Conservation (phyloP, 2,113 vertebrate species). For the Nipponia nippon region DNA sequence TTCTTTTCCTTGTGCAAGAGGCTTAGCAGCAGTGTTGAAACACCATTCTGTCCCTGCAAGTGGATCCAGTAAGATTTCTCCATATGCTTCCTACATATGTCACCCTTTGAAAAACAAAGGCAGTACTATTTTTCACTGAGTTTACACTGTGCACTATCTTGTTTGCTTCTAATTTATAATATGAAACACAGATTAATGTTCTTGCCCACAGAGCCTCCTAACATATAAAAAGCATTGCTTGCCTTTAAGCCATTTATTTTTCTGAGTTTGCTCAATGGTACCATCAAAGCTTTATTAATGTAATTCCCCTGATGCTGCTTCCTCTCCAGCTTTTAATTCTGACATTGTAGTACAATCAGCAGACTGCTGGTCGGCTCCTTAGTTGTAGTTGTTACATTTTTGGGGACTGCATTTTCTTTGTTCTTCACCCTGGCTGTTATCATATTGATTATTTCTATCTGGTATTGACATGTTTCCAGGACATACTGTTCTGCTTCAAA, state of each 20-base stretch:
- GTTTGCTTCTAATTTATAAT: not conserved
- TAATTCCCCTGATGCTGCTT: not conserved
- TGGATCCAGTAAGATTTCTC: not conserved
- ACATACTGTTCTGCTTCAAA: not conserved
- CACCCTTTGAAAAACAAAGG: not conserved
- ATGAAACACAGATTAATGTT: not conserved
- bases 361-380: not conserved
- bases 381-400: not conserved
- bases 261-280: not conserved
- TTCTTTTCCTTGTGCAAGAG: not conserved
- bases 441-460: not conserved
- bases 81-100: not conserved
- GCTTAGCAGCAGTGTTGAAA: not conserved
- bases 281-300: not conserved
- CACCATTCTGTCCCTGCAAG: not conserved
- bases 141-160: not conserved
- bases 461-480: not conserved
- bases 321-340: constrained; percentile 8
- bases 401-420: not conserved
- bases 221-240: not conserved
- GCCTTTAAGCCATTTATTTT: not conserved
- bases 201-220: not conserved
- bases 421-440: not conserved
- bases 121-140: not conserved
- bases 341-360: not conserved